Evolutionary conservation across 2,113 vertebrate species (phyloP), one percentile per base, ranked within the genome.

Genomic region (Hippoglossus stenolepis): DNA sequence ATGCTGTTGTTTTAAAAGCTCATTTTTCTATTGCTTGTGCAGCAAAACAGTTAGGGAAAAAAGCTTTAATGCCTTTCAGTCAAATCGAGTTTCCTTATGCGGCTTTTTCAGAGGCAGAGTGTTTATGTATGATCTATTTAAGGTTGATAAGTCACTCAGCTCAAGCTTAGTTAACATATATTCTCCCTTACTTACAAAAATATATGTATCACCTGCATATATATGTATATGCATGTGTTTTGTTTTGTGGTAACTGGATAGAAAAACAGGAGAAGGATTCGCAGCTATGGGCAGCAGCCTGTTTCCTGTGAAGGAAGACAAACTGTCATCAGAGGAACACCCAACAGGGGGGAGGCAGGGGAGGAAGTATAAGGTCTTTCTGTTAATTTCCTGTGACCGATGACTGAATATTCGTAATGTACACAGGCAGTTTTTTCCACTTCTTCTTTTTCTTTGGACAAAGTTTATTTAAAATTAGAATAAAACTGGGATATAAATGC

Each of bases 271-370:
- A 82, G 49, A 58, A 57, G 38, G 67, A 65, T 79, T 75, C 18
- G 9, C 26, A 0, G 61, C 65, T 45, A 7, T n/a, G 73, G 61
- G 61, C 31, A 21, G 21, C 10, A 8, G 49, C 54, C 45, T 75
- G 83, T 82, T 90, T 93, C 90, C 90, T 80, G 80, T 43, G 66
- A 75, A 90, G 84, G 88, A 90, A 85, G 59, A 81, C 45, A 24
- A 45, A 51, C 65, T 65, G 83, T 90, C 79, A 56, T 70, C 59
- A 74, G 64, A 70, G 75, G 80, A 77, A 89, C 70, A 73, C 75
- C 70, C 82, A 73, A 21, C 47, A 60, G 61, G 64, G 60, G 6
- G 57, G 78, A 60, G 63, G 74, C 24, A 66, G 70, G 65, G 43
- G 73, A 65, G 70, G 77, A 45, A 65, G 51, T 14, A 43, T 26